Base-by-base conservation (phyloP, 2,888 invertebrate genomes). In the Parnassius mnemosyne region DNA sequence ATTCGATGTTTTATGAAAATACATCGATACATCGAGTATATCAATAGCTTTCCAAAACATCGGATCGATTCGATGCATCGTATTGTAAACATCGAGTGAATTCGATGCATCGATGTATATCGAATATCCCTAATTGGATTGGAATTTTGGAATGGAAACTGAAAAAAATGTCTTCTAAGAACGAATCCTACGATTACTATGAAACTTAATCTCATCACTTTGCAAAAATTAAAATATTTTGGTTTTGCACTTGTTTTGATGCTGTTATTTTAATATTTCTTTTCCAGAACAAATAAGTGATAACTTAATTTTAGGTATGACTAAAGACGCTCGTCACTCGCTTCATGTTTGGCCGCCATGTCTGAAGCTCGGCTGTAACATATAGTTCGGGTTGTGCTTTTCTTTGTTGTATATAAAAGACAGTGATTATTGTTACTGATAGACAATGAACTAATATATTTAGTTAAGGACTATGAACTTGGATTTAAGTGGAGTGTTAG, bases 341-440 rank as follows among this genome's bases (percentile, higher is more conserved):
- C 72, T 72, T 73, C 74, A 72, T 73, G 87, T 85, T 88, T 87
- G 85, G 87, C 91, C 90, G 92, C 92, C 92, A 92, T 92, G 87
- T 88, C 92, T 88, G 87, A 91, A 87, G 89, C 89, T 90, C 83
- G 87, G 75, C 83, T 86, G 85, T 84, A 83, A 87, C 84, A 84
- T 84, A 80, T 79, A 86, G 84, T 85, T 86, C 92, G 93, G 88
- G 92, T 86, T 87, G 92, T 92, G 92, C 85, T 87, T 83, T 89
- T 87, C 84, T 85, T 84, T 85, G 82, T 84, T 87, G 81, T 84
- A 81, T 86, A 81, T 80, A 83, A 82, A 84, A 81, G 81, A 83
- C 83, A 82, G 89, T 89, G 90, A 77, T 80, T 81, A 82, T 82
- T 77, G 75, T 81, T 83, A 70, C 72, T 76, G 69, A 76, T 77